Percentiles rank a stretch among this genome's conserved stretches.
Evolutionary conservation across 2,888 invertebrate genomes (phyloP).

Genomic region (Nephrotoma appendiculata): DNA sequence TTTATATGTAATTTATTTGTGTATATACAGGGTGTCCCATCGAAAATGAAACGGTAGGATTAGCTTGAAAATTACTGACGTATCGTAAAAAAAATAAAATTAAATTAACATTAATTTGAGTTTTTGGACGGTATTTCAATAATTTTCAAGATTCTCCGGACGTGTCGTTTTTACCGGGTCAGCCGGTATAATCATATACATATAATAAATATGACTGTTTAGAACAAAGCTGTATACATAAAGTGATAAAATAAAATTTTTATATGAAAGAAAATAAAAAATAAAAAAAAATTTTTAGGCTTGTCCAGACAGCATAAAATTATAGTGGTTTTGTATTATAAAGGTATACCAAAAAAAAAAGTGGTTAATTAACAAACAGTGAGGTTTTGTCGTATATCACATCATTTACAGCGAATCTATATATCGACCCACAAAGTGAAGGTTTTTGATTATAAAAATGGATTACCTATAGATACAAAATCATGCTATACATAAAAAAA

Average conservation of each 20-base stretch:
- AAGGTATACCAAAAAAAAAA: not conserved
- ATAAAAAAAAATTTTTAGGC: not conserved
- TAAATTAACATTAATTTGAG: too few relatives aligned
- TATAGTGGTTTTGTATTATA: not conserved
- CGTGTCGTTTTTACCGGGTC: too few relatives aligned
- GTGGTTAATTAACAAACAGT: not conserved
- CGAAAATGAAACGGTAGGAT: too few relatives aligned
- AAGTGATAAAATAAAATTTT: not conserved
- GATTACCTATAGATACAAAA: not conserved
- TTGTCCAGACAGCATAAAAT: not conserved
- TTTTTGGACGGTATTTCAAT: too few relatives aligned
- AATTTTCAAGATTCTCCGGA: too few relatives aligned
- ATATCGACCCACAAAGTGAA: not conserved
- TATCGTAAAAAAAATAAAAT: too few relatives aligned
- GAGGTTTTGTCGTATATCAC: not conserved
- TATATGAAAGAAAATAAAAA: not conserved
- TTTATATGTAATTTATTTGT: not conserved
- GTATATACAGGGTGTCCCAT: too few relatives aligned
- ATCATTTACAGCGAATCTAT: not conserved
- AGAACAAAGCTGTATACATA: not conserved
- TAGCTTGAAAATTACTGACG: too few relatives aligned
- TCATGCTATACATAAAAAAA: not conserved
- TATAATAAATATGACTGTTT: too few relatives aligned
- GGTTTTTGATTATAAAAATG: not conserved
- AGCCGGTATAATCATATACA: too few relatives aligned